phyloP scores from a whole-genome alignment of 2,797 vertebrate species.

The Xiphorhynchus erythropygius region DNA sequence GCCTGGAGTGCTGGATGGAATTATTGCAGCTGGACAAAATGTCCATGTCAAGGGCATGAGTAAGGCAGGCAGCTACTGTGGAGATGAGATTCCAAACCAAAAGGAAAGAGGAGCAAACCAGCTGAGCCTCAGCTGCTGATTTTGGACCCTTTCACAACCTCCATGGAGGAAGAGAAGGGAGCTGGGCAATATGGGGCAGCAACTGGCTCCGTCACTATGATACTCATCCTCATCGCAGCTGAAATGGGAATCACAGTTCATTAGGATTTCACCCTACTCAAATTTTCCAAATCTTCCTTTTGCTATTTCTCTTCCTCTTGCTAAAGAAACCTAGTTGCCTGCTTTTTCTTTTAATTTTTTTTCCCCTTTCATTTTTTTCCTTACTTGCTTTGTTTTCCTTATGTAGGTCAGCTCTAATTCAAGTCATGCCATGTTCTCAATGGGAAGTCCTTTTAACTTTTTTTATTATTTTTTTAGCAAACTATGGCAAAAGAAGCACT shows the following conservation, averaged over 20 bases:
- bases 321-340: not conserved
- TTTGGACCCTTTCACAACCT: not conserved
- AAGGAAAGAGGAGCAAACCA: not conserved
- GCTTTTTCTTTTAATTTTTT: rapidly evolving
- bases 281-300: not conserved
- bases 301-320: not conserved
- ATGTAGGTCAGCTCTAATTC: not conserved
- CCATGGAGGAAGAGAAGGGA: not conserved
- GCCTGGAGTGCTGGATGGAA: not conserved
- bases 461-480: not conserved
- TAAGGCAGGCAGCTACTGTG: not conserved
- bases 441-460: not conserved
- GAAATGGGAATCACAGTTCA: not conserved
- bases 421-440: not conserved
- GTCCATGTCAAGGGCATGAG: rapidly evolving
- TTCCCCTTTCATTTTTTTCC: not conserved
- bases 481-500: not conserved
- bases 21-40: not conserved
- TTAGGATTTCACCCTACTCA: not conserved
- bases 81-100: not conserved
- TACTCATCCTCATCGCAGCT: not conserved
- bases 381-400: not conserved
- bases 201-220: not conserved
- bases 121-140: rapidly evolving
- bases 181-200: not conserved